Evolutionary conservation across 2,113 vertebrate species (phyloP), one percentile per base, ranked within the genome.

Genomic region (Hippocampus zosterae): DNA sequence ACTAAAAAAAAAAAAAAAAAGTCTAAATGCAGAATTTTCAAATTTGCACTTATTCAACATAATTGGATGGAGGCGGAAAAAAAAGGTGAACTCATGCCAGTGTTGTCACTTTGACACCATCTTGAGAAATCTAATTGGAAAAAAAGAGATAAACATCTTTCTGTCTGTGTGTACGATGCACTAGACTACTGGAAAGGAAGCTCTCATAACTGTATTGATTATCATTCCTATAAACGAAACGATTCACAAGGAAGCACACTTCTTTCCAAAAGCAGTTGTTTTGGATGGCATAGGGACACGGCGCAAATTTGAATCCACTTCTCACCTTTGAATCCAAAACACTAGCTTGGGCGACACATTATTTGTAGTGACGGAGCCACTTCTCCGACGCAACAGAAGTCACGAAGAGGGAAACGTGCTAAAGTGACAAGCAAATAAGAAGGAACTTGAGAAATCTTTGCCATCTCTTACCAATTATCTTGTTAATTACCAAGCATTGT

Each of bases 401-500:
- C 89, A 86, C 85, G 85, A 91, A 44, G n/a, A 80, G 82, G 79
- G 75, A 77, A 74, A 41, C 0, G 73, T 18, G 66, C 81, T 37
- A 81, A 82, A 88, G 85, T 79, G 84, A 88, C 87, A 89, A 72
- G 91, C 82, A 92, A 89, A 91, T 88, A 89, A 84, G 86, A 74
- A 87, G 74, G 85, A 88, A 88, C 75, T 81, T 65, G 12, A 84
- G 85, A 89, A 91, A 92, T 92, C 88, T 86, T 84, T 77, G 83
- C 89, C 85, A 91, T 92, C 91, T 88, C 89, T 88, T 86, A 68
- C 86, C 90, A 92, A 93, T 92, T 92, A 93, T 91, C 88, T 91
- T 87, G 89, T 91, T 93, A 93, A 92, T 93, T 93, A 92, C 88
- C 87, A 92, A 87, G 85, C 87, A 91, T 90, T 93, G 91, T 92